Evolutionary conservation across 2,888 invertebrate species (phyloP).

Genomic region (Drosophila merina): DNA sequence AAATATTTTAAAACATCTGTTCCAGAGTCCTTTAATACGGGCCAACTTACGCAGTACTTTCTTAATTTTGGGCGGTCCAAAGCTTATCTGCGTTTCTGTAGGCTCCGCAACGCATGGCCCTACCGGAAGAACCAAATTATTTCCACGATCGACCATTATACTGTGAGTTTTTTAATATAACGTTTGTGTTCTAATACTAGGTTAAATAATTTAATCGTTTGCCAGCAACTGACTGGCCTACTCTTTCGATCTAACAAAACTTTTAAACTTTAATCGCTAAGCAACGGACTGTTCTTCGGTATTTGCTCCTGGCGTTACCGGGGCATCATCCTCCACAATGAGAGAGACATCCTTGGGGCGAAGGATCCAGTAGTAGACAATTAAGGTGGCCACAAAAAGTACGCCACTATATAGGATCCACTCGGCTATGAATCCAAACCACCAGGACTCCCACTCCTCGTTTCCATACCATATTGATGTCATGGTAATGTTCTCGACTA

Average conservation of each 20-base stretch:
- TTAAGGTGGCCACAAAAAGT: constrained; percentile 86
- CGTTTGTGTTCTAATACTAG: constrained; percentile 27
- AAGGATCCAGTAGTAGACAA: constrained; percentile 87
- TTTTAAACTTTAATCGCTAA: constrained; percentile 28
- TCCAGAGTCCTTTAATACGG: background rate
- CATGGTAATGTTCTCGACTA: constrained; percentile 88
- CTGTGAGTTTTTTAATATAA: constrained; percentile 3
- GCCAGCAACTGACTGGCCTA: constrained; percentile 25
- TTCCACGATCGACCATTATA: constrained; percentile 30
- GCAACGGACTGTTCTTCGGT: constrained; percentile 44
- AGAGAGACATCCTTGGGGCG: constrained; percentile 87
- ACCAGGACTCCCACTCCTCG: constrained; percentile 87
- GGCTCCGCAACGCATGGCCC: constrained; percentile 43
- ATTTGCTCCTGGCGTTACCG: background rate
- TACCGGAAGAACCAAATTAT: constrained; percentile 42
- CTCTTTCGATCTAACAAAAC: constrained; percentile 46
- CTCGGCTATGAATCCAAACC: constrained; percentile 88
- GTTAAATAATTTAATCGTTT: constrained; percentile 63
- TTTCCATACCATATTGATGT: constrained; percentile 88
- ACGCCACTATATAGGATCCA: constrained; percentile 86
- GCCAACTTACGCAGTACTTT: constrained; percentile 62
- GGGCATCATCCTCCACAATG: constrained; percentile 73
- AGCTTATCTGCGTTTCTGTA: constrained; percentile 60
- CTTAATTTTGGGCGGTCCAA: constrained; percentile 67
- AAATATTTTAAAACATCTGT: background rate